Base-by-base conservation (phyloP, 2,797 vertebrate genomes). In the Nyctibius grandis region DNA sequence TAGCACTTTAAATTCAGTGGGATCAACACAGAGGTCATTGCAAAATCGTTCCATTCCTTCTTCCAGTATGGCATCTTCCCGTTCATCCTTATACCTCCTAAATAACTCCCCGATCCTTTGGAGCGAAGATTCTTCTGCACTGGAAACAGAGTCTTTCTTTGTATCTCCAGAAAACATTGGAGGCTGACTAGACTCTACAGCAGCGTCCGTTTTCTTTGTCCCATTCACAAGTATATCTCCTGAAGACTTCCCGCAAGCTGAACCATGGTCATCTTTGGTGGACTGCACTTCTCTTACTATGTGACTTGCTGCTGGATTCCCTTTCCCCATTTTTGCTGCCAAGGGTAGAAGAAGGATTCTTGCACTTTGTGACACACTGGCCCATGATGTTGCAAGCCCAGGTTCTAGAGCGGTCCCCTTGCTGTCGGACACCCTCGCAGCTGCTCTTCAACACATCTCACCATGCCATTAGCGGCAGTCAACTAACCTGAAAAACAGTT, bases 281-380 rank as follows among this genome's bases (percentile, higher is more conserved):
- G 91, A 98, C 97, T 63, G 97, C 96, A 23, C 98, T 97, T 91
- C 99, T 99, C 98, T 99, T 99, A 91, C 98, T 96, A 23, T 99
- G 99, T 19, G 99, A 98, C 96, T 99, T 99, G 97, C 98, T 97
- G 94, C 98, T 94, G 3, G 98, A 96, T 70, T 99, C 99, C 96
- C 99, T 99, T 78, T 99, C 99, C 96, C 99, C 99, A 97, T 99
- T 99, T 98, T 99, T 99, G 95, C 99, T 99, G 97, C 99, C 99
- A 44, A 99, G 98, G 63, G 99, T 99, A 88, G 99, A 99, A 70
- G 99, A 99, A 61, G 99, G 99, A 97, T 99, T 99, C 98, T 99
- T 99, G 97, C 99, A 99, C 98, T 99, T 99, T 56, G 99, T 99
- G 99, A 99, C 99, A 85, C 99, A 99, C 99, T 99, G 99, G 98